Percentiles rank a stretch among this genome's conserved stretches.
Evolutionary conservation across 2,888 invertebrate genomes (phyloP).

Genomic region (Phaonia tiefii): DNA sequence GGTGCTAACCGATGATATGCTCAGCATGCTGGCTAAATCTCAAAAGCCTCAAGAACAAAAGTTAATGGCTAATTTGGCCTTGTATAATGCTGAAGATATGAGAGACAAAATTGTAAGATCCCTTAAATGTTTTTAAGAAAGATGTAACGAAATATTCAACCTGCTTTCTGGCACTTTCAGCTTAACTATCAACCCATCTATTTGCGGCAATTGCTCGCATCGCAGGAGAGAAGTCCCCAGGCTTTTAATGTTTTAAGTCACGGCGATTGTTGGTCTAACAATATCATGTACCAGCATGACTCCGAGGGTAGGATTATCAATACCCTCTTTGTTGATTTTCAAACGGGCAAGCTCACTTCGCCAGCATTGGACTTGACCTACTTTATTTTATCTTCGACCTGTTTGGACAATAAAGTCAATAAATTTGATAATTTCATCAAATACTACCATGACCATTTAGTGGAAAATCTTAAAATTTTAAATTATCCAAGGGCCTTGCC

Average conservation of each 20-base stretch:
- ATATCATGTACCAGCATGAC: conserved; percentile 72
- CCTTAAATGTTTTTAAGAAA: conserved; percentile 1
- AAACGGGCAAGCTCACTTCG: conserved; percentile 70
- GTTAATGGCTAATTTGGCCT: conserved; percentile 69
- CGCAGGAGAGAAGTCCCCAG: conserved; percentile 37
- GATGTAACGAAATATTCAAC: background rate
- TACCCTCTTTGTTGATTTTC: conserved; percentile 72
- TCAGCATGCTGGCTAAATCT: background rate
- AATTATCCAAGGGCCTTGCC: conserved; percentile 72
- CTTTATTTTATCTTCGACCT: conserved; percentile 72
- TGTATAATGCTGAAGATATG: conserved; percentile 65
- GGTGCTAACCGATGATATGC: background rate
- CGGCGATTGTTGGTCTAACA: conserved; percentile 74
- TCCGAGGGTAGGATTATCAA: conserved; percentile 70
- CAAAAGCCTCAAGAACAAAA: conserved; percentile 61
- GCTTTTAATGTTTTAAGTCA: conserved; percentile 72
- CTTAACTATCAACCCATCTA: conserved; percentile 67
- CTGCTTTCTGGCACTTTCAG: conserved; percentile 57
- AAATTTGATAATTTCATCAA: conserved; percentile 74
- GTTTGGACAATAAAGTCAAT: conserved; percentile 69
- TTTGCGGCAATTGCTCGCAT: conserved; percentile 41
- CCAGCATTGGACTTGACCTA: conserved; percentile 74
- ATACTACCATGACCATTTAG: conserved; percentile 72
- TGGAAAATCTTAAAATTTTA: conserved; percentile 69
- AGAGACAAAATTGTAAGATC: conserved; percentile 73